Conservation (phyloP, 2,797 vertebrate species). For the Sphaeramia orbicularis region DNA sequence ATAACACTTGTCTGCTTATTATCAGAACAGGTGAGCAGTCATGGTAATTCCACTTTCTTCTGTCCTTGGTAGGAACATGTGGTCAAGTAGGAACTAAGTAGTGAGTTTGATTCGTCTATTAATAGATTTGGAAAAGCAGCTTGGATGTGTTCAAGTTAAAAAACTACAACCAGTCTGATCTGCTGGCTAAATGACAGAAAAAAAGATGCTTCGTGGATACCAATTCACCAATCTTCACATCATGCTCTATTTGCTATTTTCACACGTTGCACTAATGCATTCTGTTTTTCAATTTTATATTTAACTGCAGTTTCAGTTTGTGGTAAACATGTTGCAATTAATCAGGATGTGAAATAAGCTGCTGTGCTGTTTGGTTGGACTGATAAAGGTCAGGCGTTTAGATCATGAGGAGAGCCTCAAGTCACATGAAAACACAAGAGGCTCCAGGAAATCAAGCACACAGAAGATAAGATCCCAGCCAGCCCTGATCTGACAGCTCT, state of each 20-base stretch:
- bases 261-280: no score
- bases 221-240: no score
- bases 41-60: constrained; percentile 13
- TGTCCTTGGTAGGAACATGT: constrained; percentile 19
- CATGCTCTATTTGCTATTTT: no score
- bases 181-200: background rate
- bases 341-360: background rate
- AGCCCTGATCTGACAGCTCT: background rate
- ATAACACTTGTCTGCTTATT: background rate
- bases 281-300: no score
- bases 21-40: background rate
- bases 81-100: constrained; percentile 7
- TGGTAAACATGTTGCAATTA: background rate
- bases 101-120: constrained; percentile 46
- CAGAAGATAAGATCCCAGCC: no score
- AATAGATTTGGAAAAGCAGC: constrained; percentile 48
- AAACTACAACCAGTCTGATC: constrained; percentile 6
- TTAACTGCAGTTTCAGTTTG: no score
- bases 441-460: constrained; percentile 11
- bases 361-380: background rate
- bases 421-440: constrained; percentile 35
- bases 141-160: constrained; percentile 30
- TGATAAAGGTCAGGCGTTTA: constrained; percentile 5
- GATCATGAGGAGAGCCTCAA: constrained; percentile 14
- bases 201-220: no score